Conservation (phyloP, 2,888 invertebrate genomes). For the Liodrosophila aerea region DNA sequence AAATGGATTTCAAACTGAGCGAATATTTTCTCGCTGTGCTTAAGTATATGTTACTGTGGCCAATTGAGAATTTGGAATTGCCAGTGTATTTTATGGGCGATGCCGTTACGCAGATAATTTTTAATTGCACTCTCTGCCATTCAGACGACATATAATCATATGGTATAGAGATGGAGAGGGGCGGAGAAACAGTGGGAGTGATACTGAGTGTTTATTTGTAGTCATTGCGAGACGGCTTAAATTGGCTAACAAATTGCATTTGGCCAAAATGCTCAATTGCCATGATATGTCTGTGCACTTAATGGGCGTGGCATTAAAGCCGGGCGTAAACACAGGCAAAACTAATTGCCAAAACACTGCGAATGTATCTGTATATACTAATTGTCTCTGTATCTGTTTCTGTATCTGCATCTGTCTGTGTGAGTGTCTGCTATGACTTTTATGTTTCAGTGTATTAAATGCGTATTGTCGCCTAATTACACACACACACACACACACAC, state of each 20-base stretch:
- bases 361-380: conserved; percentile 6
- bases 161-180: conserved; percentile 17
- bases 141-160: conserved; percentile 17
- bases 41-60: background rate
- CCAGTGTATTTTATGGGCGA: conserved; percentile 61
- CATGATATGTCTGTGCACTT: conserved; percentile 49
- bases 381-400: background rate
- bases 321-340: conserved; percentile 46
- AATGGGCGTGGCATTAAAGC: conserved; percentile 67
- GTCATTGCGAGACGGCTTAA: conserved; percentile 38
- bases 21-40: too few species aligned
- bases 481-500: conserved; percentile 37
- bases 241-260: conserved; percentile 71
- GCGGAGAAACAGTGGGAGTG: conserved; percentile 1
- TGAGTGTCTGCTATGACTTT: conserved; percentile 10
- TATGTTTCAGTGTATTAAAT: conserved; percentile 69
- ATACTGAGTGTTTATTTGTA: conserved; percentile 40
- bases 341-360: conserved; percentile 54
- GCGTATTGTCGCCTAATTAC: conserved; percentile 79
- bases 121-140: conserved; percentile 53
- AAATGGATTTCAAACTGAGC: too few species aligned
- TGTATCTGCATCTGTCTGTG: conserved; percentile 1
- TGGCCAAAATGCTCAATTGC: conserved; percentile 46
- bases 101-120: conserved; percentile 63
- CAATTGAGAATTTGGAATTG: conserved; percentile 12